phyloP scores from a whole-genome alignment of 2,888 invertebrate species.

The Rhagium mordax region DNA sequence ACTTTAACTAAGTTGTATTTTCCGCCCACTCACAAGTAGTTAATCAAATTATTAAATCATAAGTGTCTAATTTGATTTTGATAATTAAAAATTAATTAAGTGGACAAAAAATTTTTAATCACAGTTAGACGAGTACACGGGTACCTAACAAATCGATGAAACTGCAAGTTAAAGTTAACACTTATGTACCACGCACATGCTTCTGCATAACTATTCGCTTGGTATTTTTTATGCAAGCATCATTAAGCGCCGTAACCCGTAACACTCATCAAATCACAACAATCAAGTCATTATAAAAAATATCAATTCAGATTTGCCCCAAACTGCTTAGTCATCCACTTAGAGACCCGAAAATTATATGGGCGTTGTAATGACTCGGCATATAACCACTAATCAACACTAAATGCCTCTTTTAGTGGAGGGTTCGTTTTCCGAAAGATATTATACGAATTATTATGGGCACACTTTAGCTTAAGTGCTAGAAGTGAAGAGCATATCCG shows the following conservation, averaged over 20 bases:
- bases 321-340: conserved; percentile 39
- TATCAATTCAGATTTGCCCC: conserved; percentile 22
- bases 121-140: not conserved
- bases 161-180: not conserved
- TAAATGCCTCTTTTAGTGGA: conserved; percentile 48
- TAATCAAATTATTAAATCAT: not conserved
- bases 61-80: conserved; percentile 11
- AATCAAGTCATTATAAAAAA: conserved; percentile 17
- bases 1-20: too few species aligned
- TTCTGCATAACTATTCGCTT: not conserved
- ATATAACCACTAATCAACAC: conserved; percentile 52
- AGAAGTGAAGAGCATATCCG: not conserved
- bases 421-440: conserved; percentile 24
- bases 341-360: conserved; percentile 40
- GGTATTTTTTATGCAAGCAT: not conserved
- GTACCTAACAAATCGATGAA: not conserved
- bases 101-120: not conserved
- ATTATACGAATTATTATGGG: conserved; percentile 26
- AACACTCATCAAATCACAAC: conserved; percentile 19
- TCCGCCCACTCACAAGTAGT: not conserved
- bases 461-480: conserved; percentile 19
- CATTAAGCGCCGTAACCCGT: conserved; percentile 2
- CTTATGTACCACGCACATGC: not conserved
- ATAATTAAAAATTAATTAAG: not conserved
- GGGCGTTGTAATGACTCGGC: conserved; percentile 53